Evolutionary conservation across 2,113 vertebrate genomes (phyloP), one percentile per base, ranked within the genome.

Genomic region (Dipodomys merriami): DNA sequence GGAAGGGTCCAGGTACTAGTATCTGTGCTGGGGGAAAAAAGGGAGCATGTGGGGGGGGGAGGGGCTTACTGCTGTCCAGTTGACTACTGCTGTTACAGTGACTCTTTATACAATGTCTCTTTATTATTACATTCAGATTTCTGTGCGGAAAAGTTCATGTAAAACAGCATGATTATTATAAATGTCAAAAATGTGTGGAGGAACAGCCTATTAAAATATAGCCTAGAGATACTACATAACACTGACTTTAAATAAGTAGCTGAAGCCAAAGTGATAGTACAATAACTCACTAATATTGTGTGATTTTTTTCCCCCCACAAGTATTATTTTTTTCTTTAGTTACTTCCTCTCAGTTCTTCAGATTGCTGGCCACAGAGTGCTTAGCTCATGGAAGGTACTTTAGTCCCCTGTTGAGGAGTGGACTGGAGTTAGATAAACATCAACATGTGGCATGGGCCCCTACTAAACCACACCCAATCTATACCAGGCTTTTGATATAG

Each of bases 121-220:
- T 96, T 90, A 93, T 96, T 96, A 95, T 79, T 96, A 25, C 20
- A 79, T 95, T 95, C 93, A 93, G 46, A 46, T 88, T 97, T 95
- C 82, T 95, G 30, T 86, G 64, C 94, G 62, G 86, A 96, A 96
- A 95, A 94, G 62, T 97, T 97, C 86, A 81, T 91, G 90, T 95
- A 97, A 97, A 97, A 64, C 72, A 96, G 92, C 68, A 72, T 93
- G 94, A 96, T 97, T 96, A 95, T 94, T 97, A 88, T 95, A 96
- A 97, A 97, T 96, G 95, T 97, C 73, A 95, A 97, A 97, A 97
- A 88, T 1, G 6, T 96, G 71, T 74, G 88, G 95, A 97, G 95
- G 84, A 97, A 79, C 80, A 96, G 72, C 91, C 92, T 95, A 89
- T 97, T 97, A 97, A 98, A 97, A 97, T 95, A 95, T 95, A 97